Percentiles rank a stretch among this genome's conserved stretches.
These are phyloP conservation scores for Glaucidium brasilianum DNA, from an alignment of 2,113 vertebrate genomes.

Conservation along the genomic window DNA sequence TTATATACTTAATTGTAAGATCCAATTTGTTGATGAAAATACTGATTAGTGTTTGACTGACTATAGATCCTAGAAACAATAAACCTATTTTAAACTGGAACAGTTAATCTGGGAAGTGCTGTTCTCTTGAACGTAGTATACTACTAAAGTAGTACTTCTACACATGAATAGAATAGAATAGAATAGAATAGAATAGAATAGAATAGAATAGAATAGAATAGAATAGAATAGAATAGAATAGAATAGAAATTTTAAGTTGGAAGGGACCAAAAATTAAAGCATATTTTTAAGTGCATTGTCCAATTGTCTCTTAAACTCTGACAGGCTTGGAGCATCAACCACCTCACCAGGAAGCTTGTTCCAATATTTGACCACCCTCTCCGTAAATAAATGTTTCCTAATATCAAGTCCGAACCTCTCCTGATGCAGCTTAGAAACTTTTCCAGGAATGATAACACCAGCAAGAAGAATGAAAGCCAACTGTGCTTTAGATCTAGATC, in stretches of 20 bases:
- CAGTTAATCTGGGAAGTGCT: not conserved
- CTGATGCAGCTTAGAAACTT: not conserved
- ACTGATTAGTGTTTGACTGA: not conserved
- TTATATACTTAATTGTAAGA: not conserved
- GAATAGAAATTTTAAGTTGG: too few relatives aligned
- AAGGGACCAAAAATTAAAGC: not conserved
- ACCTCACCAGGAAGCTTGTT: not conserved
- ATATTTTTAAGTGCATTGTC: not conserved
- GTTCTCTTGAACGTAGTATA: not conserved
- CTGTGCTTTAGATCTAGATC: not conserved
- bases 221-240: not conserved
- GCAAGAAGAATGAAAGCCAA: not conserved
- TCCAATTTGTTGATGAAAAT: not conserved
- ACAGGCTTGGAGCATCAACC: not conserved
- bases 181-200: not conserved
- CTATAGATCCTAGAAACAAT: not conserved
- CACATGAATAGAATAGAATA: not conserved
- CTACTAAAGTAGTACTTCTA: not conserved
- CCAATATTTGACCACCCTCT: not conserved
- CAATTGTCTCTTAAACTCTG: not conserved
- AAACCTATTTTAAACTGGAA: not conserved
- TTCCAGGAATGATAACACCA: not conserved
- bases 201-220: not conserved
- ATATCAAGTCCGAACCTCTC: not conserved
- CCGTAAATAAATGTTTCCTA: fast-evolving